Base-by-base conservation (phyloP, 2,797 vertebrate species). In the Sebastes jordani region DNA sequence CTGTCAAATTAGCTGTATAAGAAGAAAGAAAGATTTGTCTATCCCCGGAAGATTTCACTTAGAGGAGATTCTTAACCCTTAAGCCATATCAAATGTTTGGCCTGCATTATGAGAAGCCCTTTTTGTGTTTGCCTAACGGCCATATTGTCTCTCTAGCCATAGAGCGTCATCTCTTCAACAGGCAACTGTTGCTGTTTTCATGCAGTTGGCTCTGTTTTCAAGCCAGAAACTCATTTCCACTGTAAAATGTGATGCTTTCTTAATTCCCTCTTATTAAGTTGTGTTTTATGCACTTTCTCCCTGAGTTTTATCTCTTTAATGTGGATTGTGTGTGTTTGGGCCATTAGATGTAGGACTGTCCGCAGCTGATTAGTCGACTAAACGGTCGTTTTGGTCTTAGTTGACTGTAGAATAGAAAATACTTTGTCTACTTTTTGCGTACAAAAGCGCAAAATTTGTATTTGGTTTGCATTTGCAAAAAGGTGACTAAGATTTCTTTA, bases 1-100 rank as follows among this genome's bases (percentile, higher is more conserved):
- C 76, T 86, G 87, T 91, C 86, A 91, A 92, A 93, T 92, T 93
- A 88, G 91, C 93, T 69, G 76, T 84, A 81, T 91, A 62, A 85
- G 71, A 59, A 68, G 67, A 78, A 69, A 61, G 70, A 85, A 61
- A 36, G 84, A 86, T 86, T 83, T 86, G 66, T 84, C 52, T 74
- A 46, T 73, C 61, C 70, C 77, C 10, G 73, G 80, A 84, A 85
- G 86, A 88, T 88, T 91, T 91, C 29, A 80, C 85, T 87, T 71
- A 54, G 64, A 75, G 55, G 70, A 85, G 36, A 68, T 63, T 81
- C 56, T 87, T 70, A 81, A 70, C 65, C 77, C 72, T 46, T 83
- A 81, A 89, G 86, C 78, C 78, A 73, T 69, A 77, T 81, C 59
- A 83, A 91, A 90, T 71, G 58, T 88, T 88, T 65, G 80, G 27